Evolutionary conservation across 2,888 invertebrate genomes (phyloP), one percentile per base, ranked within the genome.

Genomic region (Emmelina monodactyla): DNA sequence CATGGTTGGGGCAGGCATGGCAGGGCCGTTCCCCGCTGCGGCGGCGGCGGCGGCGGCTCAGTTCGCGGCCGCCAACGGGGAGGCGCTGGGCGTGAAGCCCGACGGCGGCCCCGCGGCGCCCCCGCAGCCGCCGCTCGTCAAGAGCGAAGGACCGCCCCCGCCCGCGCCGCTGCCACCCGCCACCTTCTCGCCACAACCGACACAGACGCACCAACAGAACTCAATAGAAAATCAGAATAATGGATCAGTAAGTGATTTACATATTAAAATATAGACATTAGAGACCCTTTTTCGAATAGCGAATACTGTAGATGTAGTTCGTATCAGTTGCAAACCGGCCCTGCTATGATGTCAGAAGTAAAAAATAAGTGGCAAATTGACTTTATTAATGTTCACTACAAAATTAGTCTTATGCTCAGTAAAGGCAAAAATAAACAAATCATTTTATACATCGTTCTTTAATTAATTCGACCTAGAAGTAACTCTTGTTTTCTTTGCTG

Each of bases 1-100:
- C 85, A 92, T 93, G 92, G 93, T 94, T 82, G 92, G 93, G 83
- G 89, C 92, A 83, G 92, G 92, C 67, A 90, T 91, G 87, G 85
- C 87, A 76, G 82, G 82, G 81, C 87, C 87, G 75, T 88, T 86
- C 70, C 83, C 84, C 51, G 83, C 84, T 69, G 85, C 85, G 66
- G 82, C 83, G 58, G 82, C 84, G 56, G 82, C 84, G 55, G 84
- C 83, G 39, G 85, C 83, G 48, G 83, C 84, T 46, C 84, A 84
- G 35, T 82, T 83, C 62, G 83, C 65, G 58, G 83, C 65, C 51
- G 83, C 76, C 57, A 73, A 76, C 78, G 73, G 78, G 60, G 78
- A 79, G 55, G 72, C 82, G 48, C 63, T 83, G 48, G 71, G 78
- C 53, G 80, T 79, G 45, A 72, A 80, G 62, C 72, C 79, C 35